Percentiles rank a stretch among this genome's conserved stretches.
phyloP scores from a whole-genome alignment of 2,113 vertebrate genomes.

The Antennarius striatus region DNA sequence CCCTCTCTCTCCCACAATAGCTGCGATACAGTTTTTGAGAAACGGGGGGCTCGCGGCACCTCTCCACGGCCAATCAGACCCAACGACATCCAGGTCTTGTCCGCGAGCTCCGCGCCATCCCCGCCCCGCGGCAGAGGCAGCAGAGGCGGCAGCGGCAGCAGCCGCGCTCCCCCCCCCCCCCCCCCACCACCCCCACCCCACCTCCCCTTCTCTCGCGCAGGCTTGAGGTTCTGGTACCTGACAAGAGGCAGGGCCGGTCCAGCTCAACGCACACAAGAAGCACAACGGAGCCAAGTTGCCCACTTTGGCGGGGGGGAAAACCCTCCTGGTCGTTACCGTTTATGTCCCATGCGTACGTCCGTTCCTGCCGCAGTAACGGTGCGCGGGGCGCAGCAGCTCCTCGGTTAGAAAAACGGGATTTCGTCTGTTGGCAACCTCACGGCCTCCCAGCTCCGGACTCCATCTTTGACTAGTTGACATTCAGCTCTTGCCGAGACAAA shows the following conservation, averaged over 20 bases:
- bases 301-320: slow-evolving; percentile 32
- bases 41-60: slow-evolving; percentile 20
- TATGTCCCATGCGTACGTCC: slow-evolving; percentile 12
- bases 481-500: slow-evolving; percentile 90
- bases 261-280: slow-evolving; percentile 51
- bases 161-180: slow-evolving; percentile 48
- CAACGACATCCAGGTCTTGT: slow-evolving; percentile 32
- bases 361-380: not conserved
- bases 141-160: slow-evolving; percentile 27
- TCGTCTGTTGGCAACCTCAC: slow-evolving; percentile 82
- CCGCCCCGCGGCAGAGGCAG: slow-evolving; percentile 57
- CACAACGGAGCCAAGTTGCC: slow-evolving; percentile 63
- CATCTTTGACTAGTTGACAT: slow-evolving; percentile 98
- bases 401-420: slow-evolving; percentile 56
- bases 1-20: slow-evolving; percentile 23
- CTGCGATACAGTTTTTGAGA: slow-evolving; percentile 24
- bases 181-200: too few species aligned
- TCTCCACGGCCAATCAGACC: slow-evolving; percentile 33
- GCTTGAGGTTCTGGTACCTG: slow-evolving; percentile 68
- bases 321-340: slow-evolving; percentile 38
- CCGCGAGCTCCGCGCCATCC: slow-evolving; percentile 77
- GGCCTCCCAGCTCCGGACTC: slow-evolving; percentile 88
- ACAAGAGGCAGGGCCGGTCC: slow-evolving; percentile 70
- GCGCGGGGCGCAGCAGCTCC: not conserved
- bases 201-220: too few species aligned